Conservation (phyloP, 2,888 invertebrate species). For the Mystacides longicornis region DNA sequence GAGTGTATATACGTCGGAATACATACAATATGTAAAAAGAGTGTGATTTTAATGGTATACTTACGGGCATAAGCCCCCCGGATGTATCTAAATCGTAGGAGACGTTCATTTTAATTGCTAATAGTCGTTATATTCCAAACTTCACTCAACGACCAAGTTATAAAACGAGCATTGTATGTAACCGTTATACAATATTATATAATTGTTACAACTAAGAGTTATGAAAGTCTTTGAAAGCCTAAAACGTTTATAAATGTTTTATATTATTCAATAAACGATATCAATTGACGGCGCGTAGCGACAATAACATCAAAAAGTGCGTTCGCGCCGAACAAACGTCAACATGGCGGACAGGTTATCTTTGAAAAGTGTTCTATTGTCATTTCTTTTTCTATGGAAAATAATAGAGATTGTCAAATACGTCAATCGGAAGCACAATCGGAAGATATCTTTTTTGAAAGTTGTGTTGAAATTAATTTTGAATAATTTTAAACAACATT, state of each 20-base stretch:
- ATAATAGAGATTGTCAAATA: not conserved
- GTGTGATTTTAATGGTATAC: conserved; percentile 32
- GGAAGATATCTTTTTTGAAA: no score
- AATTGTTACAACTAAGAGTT: not conserved
- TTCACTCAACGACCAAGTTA: not conserved
- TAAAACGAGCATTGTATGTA: not conserved
- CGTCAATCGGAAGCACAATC: no score
- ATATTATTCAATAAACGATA: not conserved
- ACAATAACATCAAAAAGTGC: conserved; percentile 19
- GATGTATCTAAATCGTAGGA: conserved; percentile 73
- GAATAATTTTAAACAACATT: no score
- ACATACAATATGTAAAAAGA: not conserved
- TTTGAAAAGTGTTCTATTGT: conserved; percentile 3
- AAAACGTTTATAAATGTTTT: not conserved
- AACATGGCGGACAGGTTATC: conserved; percentile 20
- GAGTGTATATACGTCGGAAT: not conserved
- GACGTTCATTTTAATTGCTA: conserved; percentile 33
- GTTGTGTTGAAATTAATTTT: no score
- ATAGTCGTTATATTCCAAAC: not conserved
- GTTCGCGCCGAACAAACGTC: conserved; percentile 22
- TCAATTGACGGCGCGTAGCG: conserved; percentile 9
- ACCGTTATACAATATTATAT: not conserved
- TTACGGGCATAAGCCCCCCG: conserved; percentile 82
- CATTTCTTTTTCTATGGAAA: conserved; percentile 1
- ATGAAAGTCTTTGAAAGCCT: not conserved